Conservation (phyloP, 2,888 invertebrate species). For the Folsomia manolachei region DNA sequence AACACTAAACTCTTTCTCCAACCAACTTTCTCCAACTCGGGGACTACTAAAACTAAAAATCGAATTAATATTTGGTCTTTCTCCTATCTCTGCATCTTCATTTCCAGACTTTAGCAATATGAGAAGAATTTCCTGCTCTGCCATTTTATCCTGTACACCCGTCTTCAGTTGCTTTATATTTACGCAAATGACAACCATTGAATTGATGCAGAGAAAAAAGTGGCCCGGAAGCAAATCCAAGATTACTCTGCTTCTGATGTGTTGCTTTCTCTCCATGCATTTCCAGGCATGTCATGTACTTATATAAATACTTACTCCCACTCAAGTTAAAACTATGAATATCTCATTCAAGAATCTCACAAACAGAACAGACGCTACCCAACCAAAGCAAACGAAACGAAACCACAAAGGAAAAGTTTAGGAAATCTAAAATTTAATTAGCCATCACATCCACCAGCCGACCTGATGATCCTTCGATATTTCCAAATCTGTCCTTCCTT, state of each 20-base stretch:
- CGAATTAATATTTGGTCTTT: conserved; percentile 20
- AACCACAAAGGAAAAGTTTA: conserved; percentile 6
- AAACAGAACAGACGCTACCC: not conserved
- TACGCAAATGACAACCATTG: conserved; percentile 19
- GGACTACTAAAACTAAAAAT: conserved; percentile 23
- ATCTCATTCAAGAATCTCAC: not conserved
- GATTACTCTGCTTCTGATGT: too few relatives aligned
- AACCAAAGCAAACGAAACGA: too few relatives aligned
- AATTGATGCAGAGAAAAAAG: too few relatives aligned
- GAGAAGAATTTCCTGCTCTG: not conserved
- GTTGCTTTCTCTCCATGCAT: too few relatives aligned
- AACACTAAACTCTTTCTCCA: too few relatives aligned
- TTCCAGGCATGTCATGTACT: too few relatives aligned
- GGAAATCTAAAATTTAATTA: conserved; percentile 6
- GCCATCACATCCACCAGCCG: not conserved
- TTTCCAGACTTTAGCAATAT: conserved; percentile 5
- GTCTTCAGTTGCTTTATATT: not conserved
- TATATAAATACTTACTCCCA: too few relatives aligned
- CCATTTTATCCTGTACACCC: not conserved
- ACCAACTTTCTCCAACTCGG: conserved; percentile 7
- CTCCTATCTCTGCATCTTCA: not conserved
- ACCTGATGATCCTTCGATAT: too few relatives aligned
- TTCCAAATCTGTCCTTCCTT: not conserved
- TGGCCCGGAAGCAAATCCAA: too few relatives aligned
- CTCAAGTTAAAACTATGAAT: too few relatives aligned